Evolutionary conservation across 2,888 invertebrate species (phyloP).

Genomic region (Drosophila mimica): DNA sequence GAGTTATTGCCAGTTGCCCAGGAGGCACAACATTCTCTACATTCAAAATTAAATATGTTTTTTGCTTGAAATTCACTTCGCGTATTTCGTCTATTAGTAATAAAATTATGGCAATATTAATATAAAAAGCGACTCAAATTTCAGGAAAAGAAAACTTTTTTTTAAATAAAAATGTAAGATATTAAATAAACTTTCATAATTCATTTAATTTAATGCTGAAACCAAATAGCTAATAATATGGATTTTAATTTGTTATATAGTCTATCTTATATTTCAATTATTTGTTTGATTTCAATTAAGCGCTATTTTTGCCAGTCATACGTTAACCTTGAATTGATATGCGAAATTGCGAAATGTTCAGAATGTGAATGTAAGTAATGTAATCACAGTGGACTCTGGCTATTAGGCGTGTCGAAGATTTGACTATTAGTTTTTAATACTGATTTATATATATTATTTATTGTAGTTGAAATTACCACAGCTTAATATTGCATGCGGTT

Average conservation of each 20-base stretch:
- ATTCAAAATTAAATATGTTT: no score
- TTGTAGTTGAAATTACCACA: neutral
- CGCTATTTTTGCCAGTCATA: neutral
- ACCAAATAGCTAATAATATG: neutral
- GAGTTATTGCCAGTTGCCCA: no score
- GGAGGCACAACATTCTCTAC: no score
- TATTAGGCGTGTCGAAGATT: neutral
- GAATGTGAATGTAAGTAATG: neutral
- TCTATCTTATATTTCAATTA: neutral
- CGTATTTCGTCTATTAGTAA: no score
- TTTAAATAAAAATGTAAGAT: no score
- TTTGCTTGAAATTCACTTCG: no score
- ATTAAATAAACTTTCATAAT: no score
- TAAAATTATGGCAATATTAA: no score
- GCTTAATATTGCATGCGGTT: slow-evolving; percentile 49
- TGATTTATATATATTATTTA: neutral
- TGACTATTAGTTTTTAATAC: neutral
- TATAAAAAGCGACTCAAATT: neutral
- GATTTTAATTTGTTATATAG: neutral
- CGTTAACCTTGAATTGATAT: neutral
- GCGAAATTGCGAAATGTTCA: neutral
- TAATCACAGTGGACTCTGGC: neutral
- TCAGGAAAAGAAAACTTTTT: neutral
- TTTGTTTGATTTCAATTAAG: neutral
- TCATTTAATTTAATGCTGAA: neutral